Conservation (phyloP, 1,140 invertebrate species). For the Hypsibius dujardini region DNA sequence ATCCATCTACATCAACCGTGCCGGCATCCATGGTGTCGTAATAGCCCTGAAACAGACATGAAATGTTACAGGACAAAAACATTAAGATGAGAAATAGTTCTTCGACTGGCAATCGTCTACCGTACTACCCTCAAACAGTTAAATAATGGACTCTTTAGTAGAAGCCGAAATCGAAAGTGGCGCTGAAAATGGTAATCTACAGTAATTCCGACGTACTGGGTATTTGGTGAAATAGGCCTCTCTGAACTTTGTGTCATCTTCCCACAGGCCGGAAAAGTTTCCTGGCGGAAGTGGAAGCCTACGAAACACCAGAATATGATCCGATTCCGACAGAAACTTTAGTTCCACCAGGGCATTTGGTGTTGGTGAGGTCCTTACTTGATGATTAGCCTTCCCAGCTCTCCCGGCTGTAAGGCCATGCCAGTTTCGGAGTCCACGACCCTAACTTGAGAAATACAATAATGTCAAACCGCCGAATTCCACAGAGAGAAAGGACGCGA, state of each 20-base stretch:
- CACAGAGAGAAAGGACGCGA: too few species aligned
- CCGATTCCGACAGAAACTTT: background rate
- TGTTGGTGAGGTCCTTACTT: conserved; percentile 36
- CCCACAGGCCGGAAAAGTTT: conserved; percentile 59
- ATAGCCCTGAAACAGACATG: conserved; percentile 44
- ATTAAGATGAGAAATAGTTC: too few species aligned
- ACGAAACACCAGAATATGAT: conserved; percentile 21
- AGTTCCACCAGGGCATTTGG: conserved; percentile 13
- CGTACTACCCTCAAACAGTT: too few species aligned
- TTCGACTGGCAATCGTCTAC: background rate
- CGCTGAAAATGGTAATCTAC: too few species aligned
- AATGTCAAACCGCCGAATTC: too few species aligned
- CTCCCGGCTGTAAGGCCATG: conserved; percentile 42
- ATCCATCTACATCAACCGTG: conserved; percentile 59
- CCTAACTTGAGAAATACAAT: conserved; percentile 41
- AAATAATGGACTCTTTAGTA: too few species aligned
- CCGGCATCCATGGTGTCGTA: conserved; percentile 91
- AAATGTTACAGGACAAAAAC: conserved; percentile 22
- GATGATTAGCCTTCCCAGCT: conserved; percentile 62
- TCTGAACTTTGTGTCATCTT: conserved; percentile 58
- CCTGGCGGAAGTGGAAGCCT: conserved; percentile 66
- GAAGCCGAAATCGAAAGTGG: too few species aligned
- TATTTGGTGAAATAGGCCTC: conserved; percentile 60
- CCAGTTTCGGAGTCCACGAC: conserved; percentile 49
- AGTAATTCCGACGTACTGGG: conserved; percentile 42